Conservation (phyloP, 2,113 vertebrate species). For the Oceanodroma tethys region DNA sequence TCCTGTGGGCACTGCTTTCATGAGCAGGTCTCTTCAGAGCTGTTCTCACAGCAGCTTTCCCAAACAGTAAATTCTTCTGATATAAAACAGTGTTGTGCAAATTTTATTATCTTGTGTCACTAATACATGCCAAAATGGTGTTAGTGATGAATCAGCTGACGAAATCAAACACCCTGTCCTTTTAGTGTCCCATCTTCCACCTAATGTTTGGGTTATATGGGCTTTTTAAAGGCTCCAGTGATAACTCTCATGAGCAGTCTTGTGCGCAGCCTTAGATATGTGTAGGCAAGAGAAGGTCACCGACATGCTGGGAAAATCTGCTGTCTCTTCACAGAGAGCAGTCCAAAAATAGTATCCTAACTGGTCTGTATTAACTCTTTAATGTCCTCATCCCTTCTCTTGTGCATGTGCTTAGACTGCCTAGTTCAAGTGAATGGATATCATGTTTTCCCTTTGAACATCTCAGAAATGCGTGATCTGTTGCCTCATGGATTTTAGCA, state of each 20-base stretch:
- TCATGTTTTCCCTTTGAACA: neutral
- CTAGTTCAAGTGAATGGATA: neutral
- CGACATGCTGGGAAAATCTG: slow-evolving; percentile 5
- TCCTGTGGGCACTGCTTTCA: neutral
- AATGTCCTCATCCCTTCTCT: neutral
- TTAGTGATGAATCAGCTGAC: neutral
- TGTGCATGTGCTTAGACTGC: neutral
- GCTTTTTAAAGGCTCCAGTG: neutral
- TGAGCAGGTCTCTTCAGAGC: neutral
- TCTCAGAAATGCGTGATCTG: neutral
- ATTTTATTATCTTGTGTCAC: neutral
- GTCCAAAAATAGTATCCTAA: neutral
- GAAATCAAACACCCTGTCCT: neutral
- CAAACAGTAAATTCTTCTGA: neutral
- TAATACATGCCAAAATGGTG: neutral
- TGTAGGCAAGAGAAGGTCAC: neutral
- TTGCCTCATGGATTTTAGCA: neutral
- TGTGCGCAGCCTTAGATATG: neutral
- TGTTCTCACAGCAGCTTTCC: neutral
- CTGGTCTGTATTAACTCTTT: neutral
- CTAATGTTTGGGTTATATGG: neutral
- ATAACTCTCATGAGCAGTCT: neutral
- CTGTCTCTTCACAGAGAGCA: neutral
- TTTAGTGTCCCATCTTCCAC: neutral
- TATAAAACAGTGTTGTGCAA: neutral